Evolutionary conservation across 2,888 invertebrate genomes (phyloP).

Genomic region (Sarcophaga caerulescens): DNA sequence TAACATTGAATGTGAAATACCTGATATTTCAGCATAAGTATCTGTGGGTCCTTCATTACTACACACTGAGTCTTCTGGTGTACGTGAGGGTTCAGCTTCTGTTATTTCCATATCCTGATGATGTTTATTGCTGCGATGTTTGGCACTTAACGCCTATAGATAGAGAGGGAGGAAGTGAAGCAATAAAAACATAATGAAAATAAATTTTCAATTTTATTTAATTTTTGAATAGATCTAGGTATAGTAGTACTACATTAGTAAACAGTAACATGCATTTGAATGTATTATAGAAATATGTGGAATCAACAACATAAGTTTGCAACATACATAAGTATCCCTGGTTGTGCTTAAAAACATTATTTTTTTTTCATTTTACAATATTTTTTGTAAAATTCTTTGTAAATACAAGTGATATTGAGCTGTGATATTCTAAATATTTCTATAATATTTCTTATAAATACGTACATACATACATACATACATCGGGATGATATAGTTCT

Average conservation of each 20-base stretch:
- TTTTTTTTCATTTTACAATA: background rate
- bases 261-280: constrained; percentile 30
- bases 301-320: background rate
- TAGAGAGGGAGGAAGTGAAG: constrained; percentile 63
- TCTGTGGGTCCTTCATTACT: constrained; percentile 91
- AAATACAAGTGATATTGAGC: background rate
- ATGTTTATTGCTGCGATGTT: constrained; percentile 83
- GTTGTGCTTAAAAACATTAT: background rate
- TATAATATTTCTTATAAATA: background rate
- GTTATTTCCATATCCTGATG: constrained; percentile 86
- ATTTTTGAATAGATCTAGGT: background rate
- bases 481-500: background rate
- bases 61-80: constrained; percentile 95
- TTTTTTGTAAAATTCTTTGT: background rate
- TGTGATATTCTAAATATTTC: background rate
- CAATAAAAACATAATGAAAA: constrained; percentile 17
- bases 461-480: background rate
- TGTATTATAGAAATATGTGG: constrained; percentile 3
- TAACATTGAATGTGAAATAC: constrained; percentile 80
- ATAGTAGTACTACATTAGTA: background rate
- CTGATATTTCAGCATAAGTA: constrained; percentile 81
- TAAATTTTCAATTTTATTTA: constrained; percentile 5
- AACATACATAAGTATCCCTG: too few relatives aligned
- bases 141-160: constrained; percentile 89
- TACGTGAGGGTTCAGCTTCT: constrained; percentile 91